Evolutionary conservation across 2,797 vertebrate genomes (phyloP).

Genomic region (Chrysocyon brachyurus): DNA sequence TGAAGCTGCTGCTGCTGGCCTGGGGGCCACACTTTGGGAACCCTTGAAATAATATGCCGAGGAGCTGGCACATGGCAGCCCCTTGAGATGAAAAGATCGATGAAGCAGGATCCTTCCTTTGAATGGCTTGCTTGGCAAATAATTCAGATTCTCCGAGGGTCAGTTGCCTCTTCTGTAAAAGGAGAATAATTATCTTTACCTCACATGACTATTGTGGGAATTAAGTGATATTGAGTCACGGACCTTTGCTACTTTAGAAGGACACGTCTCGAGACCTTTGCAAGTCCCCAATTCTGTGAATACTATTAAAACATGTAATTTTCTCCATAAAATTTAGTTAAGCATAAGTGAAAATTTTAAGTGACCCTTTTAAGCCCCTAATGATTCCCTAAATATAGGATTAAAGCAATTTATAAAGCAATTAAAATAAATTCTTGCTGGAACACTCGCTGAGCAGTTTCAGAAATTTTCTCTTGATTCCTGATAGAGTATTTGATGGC

Average conservation of each 20-base stretch:
- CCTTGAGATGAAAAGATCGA: not conserved
- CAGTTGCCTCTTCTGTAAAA: slow-evolving; percentile 40
- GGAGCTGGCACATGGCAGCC: not conserved
- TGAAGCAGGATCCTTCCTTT: not conserved
- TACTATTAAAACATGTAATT: slow-evolving; percentile 80
- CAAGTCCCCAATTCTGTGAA: slow-evolving; percentile 58
- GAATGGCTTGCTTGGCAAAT: slow-evolving; percentile 33
- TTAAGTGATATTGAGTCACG: slow-evolving; percentile 65
- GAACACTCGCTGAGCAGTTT: slow-evolving; percentile 49
- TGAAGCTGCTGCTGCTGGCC: too few species aligned
- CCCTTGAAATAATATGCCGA: fast-evolving
- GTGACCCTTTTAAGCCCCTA: slow-evolving; percentile 71
- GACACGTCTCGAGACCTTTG: slow-evolving; percentile 69
- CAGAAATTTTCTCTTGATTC: slow-evolving; percentile 51
- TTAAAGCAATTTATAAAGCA: slow-evolving; percentile 81
- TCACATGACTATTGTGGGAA: slow-evolving; percentile 55
- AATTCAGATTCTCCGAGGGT: slow-evolving; percentile 25
- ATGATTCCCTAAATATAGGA: slow-evolving; percentile 78
- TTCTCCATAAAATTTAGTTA: slow-evolving; percentile 80
- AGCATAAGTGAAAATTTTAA: slow-evolving; percentile 77
- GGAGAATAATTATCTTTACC: slow-evolving; percentile 57
- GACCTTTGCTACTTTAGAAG: slow-evolving; percentile 75
- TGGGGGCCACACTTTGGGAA: not conserved
- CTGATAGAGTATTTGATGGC: not conserved
- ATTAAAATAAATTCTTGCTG: slow-evolving; percentile 79